Evolutionary conservation across 2,888 invertebrate genomes (phyloP).

Genomic region (Eilema caniola): DNA sequence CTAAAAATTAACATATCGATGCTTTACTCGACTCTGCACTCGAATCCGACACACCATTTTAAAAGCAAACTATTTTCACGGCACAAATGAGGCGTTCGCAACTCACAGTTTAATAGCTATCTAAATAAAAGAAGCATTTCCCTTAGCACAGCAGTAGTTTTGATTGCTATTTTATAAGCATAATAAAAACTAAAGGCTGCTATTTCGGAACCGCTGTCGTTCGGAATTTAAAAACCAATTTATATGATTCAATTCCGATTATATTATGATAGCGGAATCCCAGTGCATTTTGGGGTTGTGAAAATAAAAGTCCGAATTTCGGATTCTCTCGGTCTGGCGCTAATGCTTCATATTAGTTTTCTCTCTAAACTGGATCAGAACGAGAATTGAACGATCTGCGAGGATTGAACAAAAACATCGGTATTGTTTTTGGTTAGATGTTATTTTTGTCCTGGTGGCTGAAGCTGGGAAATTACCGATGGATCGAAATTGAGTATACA

Average conservation of each 20-base stretch:
- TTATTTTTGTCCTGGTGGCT: slow-evolving; percentile 24
- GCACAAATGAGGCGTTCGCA: not conserved
- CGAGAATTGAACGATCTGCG: slow-evolving; percentile 55
- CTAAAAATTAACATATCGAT: too few relatives aligned
- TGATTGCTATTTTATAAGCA: slow-evolving; percentile 18
- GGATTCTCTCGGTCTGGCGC: slow-evolving; percentile 38
- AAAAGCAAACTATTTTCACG: not conserved
- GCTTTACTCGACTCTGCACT: not conserved
- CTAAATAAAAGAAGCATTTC: not conserved
- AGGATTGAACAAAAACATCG: slow-evolving; percentile 44
- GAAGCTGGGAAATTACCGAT: slow-evolving; percentile 20
- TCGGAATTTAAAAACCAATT: slow-evolving; percentile 34
- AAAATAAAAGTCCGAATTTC: slow-evolving; percentile 49
- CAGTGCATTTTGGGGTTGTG: slow-evolving; percentile 52
- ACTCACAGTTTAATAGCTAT: not conserved
- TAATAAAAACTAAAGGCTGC: slow-evolving; percentile 25
- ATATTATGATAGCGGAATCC: slow-evolving; percentile 43
- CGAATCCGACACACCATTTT: not conserved
- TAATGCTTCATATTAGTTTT: slow-evolving; percentile 58
- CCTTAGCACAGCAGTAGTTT: not conserved
- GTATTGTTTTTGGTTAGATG: slow-evolving; percentile 24
- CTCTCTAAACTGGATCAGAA: slow-evolving; percentile 45
- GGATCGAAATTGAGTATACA: slow-evolving; percentile 18
- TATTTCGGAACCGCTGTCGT: slow-evolving; percentile 28
- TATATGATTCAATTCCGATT: slow-evolving; percentile 29